Evolutionary conservation across 2,113 vertebrate species (phyloP).

Genomic region (Nyctereutes procyonoides): DNA sequence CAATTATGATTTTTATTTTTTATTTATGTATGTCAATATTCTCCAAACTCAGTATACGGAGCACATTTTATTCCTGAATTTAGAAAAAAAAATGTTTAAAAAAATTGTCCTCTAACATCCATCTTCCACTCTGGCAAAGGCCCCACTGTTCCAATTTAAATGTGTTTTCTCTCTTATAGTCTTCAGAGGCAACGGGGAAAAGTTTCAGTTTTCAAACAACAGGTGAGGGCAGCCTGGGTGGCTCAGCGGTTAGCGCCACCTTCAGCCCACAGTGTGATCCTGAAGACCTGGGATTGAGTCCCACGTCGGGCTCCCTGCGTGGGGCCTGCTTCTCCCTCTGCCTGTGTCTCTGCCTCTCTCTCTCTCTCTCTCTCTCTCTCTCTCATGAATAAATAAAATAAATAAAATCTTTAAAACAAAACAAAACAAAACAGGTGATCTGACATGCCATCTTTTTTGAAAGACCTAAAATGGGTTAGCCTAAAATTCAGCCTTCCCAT

Average conservation of each 20-base stretch:
- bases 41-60: neutral
- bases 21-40: neutral
- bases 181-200: constrained; percentile 13
- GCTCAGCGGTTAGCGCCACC: too few species aligned
- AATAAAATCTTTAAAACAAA: too few species aligned
- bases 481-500: constrained; percentile 38
- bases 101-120: neutral
- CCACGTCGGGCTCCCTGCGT: too few species aligned
- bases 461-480: constrained; percentile 58
- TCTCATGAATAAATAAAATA: too few species aligned
- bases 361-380: too few species aligned
- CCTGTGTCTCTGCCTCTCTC: too few species aligned
- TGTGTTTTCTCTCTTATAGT: constrained; percentile 41
- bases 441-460: constrained; percentile 56
- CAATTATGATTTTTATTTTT: neutral
- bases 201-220: constrained; percentile 62
- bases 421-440: constrained; percentile 44
- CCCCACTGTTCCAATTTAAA: constrained; percentile 63
- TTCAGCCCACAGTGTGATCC: too few species aligned
- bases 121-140: constrained; percentile 3
- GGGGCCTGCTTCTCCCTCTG: too few species aligned
- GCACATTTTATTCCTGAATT: neutral
- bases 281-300: too few species aligned
- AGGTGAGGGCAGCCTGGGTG: neutral
- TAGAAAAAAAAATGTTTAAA: neutral